Base-by-base conservation (phyloP, 2,797 vertebrate genomes). In the Ptychadena robeensis region DNA sequence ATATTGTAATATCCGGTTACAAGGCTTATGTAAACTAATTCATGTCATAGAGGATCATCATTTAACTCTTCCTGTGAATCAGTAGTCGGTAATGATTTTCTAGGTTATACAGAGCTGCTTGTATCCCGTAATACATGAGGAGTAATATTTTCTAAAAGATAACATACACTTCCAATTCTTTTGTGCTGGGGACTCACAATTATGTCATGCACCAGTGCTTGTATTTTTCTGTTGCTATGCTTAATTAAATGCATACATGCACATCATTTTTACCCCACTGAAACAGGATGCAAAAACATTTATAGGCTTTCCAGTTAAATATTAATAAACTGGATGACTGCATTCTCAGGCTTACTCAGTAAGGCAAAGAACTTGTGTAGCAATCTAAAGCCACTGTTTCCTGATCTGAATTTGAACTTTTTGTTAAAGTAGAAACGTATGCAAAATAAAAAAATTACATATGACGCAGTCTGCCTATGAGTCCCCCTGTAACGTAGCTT, bases 1-100 rank as follows among this genome's bases (percentile, higher is more conserved):
- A 30, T 61, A 35, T 74, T 67, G 72, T 40, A 69, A 69, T 75
- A 61, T 69, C 48, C 48, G 40, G 80, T 74, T 81, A 67, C 63
- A 67, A 2, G 37, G 30, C n/a, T 63, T 65, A 66, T 18, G 28
- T 59, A 64, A 72, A 67, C 31, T 69, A 57, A 79, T 65, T 78
- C n/a, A 66, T 44, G 59, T 61, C 59, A 61, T n/a, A 53, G 30
- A 48, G 53, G 71, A 57, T n/a, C 40, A 32, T 53, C 71, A 22
- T 57, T 73, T 70, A 70, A 72, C 69, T 40, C 40, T 61, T 61
- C 59, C n/a, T 61, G 59, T 61, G 31, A 67, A 67, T 35, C 65
- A 67, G 65, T 35, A 69, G 67, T n/a, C 65, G n/a, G 22, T 35
- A n/a, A 35, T 38, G 22, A n/a, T n/a, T 25, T 69, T 9, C 32